Evolutionary conservation across 2,797 vertebrate species (phyloP).

Genomic region (Artibeus jamaicensis): DNA sequence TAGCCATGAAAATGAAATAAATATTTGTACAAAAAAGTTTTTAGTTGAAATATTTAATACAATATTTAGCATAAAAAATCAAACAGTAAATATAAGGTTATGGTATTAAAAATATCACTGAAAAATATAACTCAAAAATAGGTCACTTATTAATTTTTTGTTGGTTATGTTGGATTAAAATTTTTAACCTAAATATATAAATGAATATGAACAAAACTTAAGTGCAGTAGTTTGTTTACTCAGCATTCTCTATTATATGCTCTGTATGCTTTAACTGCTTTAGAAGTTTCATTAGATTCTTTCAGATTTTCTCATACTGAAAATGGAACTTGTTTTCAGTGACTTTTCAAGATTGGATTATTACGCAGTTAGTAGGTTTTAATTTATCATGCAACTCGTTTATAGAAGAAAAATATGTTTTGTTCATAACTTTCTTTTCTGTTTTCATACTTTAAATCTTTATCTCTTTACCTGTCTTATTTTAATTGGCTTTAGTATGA

Average conservation of each 20-base stretch:
- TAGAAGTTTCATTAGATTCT: constrained; percentile 24
- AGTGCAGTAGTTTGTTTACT: not conserved
- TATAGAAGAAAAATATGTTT: constrained; percentile 27
- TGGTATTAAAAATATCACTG: constrained; percentile 43
- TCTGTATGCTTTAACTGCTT: not conserved
- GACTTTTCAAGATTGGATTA: constrained; percentile 8
- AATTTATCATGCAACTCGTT: constrained; percentile 46
- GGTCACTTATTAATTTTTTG: not conserved
- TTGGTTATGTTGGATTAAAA: not conserved
- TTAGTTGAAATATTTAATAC: constrained; percentile 31
- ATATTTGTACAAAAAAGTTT: constrained; percentile 36
- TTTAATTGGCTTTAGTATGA: constrained; percentile 96
- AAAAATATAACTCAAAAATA: constrained; percentile 34
- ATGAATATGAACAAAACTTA: constrained; percentile 31
- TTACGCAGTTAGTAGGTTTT: not conserved
- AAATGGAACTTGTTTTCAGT: constrained; percentile 10
- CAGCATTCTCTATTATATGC: not conserved
- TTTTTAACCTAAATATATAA: not conserved
- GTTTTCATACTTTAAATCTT: constrained; percentile 80
- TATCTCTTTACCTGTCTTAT: constrained; percentile 86
- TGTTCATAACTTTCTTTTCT: constrained; percentile 66
- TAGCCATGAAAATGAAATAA: not conserved
- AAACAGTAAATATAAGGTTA: constrained; percentile 17
- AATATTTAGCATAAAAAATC: constrained; percentile 36
- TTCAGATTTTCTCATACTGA: constrained; percentile 16